phyloP scores from a whole-genome alignment of 2,113 vertebrate genomes.

The Odobenus rosmarus region DNA sequence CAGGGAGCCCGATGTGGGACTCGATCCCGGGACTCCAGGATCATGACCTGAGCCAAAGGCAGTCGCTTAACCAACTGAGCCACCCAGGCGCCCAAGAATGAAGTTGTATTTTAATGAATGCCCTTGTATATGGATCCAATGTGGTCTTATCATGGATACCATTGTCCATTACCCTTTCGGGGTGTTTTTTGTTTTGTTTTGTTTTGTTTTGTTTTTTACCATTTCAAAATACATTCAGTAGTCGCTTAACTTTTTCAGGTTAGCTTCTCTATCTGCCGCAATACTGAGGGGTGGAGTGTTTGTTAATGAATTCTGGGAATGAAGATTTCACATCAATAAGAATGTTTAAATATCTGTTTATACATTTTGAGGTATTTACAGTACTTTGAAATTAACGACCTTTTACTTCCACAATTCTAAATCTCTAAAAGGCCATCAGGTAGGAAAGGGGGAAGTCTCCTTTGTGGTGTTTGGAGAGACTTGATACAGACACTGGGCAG shows the following conservation, averaged over 20 bases:
- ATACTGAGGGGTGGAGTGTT: neutral
- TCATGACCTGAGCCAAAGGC: too few relatives aligned
- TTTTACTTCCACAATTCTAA: conserved; percentile 2
- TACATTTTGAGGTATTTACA: neutral
- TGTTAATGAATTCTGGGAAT: neutral
- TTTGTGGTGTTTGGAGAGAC: neutral
- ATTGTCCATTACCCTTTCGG: neutral
- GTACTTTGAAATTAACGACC: neutral
- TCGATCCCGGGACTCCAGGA: too few relatives aligned
- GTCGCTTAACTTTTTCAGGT: neutral
- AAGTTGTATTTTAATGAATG: conserved; percentile 41
- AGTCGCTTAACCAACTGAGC: too few relatives aligned
- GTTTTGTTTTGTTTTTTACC: neutral
- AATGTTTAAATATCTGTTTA: neutral
- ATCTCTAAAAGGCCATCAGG: neutral
- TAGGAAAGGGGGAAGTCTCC: neutral
- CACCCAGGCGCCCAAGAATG: neutral
- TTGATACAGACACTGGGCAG: neutral
- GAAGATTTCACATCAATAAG: neutral
- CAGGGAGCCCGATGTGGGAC: too few relatives aligned
- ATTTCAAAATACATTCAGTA: neutral
- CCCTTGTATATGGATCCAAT: neutral
- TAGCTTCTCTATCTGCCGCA: neutral
- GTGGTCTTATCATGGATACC: neutral
- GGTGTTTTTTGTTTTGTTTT: neutral